Evolutionary conservation across 2,888 invertebrate genomes (phyloP).

Genomic region (Alviniconcha strummeri): DNA sequence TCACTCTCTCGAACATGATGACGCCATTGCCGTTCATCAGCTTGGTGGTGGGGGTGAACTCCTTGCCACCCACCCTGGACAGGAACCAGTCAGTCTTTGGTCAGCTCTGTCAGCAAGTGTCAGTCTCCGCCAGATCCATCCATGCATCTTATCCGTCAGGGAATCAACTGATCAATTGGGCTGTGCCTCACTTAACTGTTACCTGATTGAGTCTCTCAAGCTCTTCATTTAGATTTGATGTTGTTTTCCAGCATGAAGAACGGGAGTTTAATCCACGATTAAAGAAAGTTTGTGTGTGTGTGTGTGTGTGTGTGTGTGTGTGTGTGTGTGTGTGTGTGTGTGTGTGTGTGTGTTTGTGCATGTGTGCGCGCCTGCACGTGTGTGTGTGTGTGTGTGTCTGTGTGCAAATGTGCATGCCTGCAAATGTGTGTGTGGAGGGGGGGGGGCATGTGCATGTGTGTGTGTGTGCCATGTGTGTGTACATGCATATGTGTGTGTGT

Average conservation of each 20-base stretch:
- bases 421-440: neutral
- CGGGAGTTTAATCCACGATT: too few relatives aligned
- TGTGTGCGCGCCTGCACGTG: neutral
- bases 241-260: too few relatives aligned
- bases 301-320: neutral
- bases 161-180: too few relatives aligned
- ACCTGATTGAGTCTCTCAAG: too few relatives aligned
- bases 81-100: too few relatives aligned
- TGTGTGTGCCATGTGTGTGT: neutral
- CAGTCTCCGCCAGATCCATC: too few relatives aligned
- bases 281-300: neutral
- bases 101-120: too few relatives aligned
- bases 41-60: slow-evolving; percentile 77
- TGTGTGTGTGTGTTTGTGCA: neutral
- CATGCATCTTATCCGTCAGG: too few relatives aligned
- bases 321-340: slow-evolving; percentile 1
- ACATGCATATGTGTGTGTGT: neutral
- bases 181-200: too few relatives aligned
- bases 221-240: too few relatives aligned
- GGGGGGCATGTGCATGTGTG: neutral
- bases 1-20: slow-evolving; percentile 79
- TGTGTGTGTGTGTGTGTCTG: slow-evolving; percentile 9
- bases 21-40: slow-evolving; percentile 81
- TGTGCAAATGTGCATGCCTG: neutral
- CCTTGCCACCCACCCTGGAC: slow-evolving; percentile 55